Conservation (phyloP, 2,888 invertebrate genomes). For the Sicus ferrugineus region DNA sequence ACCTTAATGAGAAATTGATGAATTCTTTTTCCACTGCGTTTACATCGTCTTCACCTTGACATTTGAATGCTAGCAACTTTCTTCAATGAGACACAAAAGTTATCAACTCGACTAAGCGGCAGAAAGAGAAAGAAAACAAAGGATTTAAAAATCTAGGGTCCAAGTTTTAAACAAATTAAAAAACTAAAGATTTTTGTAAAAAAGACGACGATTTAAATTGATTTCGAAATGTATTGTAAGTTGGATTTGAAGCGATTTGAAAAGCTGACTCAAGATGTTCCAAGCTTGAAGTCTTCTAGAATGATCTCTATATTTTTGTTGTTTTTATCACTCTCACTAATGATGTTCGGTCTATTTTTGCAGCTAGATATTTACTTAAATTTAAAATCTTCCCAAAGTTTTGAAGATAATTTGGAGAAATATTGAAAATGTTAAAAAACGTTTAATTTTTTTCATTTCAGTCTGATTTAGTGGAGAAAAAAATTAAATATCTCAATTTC, state of each 20-base stretch:
- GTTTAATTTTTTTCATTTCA: slow-evolving; percentile 32
- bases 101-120: background rate
- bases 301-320: too few relatives aligned
- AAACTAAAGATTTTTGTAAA: background rate
- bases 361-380: too few relatives aligned
- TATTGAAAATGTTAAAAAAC: background rate
- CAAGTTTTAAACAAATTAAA: background rate
- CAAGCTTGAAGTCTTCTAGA: too few relatives aligned
- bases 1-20: too few relatives aligned
- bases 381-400: background rate
- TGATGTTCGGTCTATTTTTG: background rate
- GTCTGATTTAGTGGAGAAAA: background rate
- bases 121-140: background rate
- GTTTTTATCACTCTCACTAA: too few relatives aligned
- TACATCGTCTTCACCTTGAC: too few relatives aligned
- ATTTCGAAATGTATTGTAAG: too few relatives aligned
- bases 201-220: too few relatives aligned
- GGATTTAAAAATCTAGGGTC: background rate
- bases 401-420: background rate
- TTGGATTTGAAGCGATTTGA: too few relatives aligned
- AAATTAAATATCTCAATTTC: too few relatives aligned
- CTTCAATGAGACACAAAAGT: background rate
- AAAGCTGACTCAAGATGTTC: too few relatives aligned
- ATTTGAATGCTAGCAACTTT: background rate
- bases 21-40: too few relatives aligned